Evolutionary conservation across 2,888 invertebrate species (phyloP).

Genomic region (Mechanitis messenoides): DNA sequence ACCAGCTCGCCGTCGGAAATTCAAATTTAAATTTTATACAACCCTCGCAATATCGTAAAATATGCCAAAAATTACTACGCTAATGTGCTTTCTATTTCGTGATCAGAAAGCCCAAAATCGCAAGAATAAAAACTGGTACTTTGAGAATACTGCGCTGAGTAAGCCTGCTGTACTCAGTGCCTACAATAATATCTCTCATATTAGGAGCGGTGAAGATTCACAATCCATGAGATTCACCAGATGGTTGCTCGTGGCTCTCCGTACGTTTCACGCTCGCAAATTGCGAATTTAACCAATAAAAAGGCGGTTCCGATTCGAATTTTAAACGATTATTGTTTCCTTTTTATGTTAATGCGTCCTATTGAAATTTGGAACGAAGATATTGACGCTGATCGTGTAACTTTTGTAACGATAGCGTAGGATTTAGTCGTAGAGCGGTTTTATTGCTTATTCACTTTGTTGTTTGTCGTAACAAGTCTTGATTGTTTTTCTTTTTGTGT

Average conservation of each 20-base stretch:
- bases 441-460: constrained; percentile 61
- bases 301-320: constrained; percentile 64
- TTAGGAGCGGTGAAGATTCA: constrained; percentile 24
- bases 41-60: constrained; percentile 24
- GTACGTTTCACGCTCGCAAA: constrained; percentile 56
- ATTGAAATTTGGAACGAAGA: constrained; percentile 65
- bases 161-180: constrained; percentile 24
- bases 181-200: constrained; percentile 28
- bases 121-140: constrained; percentile 20
- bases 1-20: constrained; percentile 56
- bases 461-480: constrained; percentile 46
- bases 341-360: constrained; percentile 73
- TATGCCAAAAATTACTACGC: constrained; percentile 31
- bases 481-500: constrained; percentile 56
- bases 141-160: constrained; percentile 18
- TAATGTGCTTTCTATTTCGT: constrained; percentile 32
- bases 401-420: constrained; percentile 52
- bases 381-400: constrained; percentile 56
- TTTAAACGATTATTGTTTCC: constrained; percentile 75
- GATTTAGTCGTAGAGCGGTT: constrained; percentile 57
- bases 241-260: constrained; percentile 31
- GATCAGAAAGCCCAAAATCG: constrained; percentile 28
- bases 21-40: constrained; percentile 63
- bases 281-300: constrained; percentile 69
- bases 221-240: constrained; percentile 22